These are phyloP conservation scores for Nasonia vitripennis DNA, from an alignment of 1,140 invertebrate species.

Conservation along the genomic window DNA sequence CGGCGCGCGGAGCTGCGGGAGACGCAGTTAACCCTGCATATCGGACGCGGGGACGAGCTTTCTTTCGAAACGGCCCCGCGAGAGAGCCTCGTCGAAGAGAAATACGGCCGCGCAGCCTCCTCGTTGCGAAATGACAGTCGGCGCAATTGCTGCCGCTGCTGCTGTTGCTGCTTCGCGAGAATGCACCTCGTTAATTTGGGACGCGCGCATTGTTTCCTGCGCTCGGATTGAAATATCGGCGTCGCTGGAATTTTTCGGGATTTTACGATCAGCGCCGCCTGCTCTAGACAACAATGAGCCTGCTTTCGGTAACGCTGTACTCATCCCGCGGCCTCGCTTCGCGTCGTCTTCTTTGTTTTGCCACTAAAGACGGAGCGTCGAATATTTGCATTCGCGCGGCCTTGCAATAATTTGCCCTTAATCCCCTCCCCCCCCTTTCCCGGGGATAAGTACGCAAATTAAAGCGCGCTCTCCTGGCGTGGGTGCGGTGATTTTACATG, in stretches of 20 bases:
- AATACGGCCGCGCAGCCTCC: conserved; percentile 1
- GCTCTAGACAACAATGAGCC: background rate
- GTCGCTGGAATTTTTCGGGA: background rate
- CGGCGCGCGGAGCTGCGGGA: conserved; percentile 37
- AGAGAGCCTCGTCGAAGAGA: conserved; percentile 24
- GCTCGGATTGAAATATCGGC: conserved; percentile 35
- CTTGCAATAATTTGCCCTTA: background rate
- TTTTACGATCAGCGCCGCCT: background rate
- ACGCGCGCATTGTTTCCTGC: background rate
- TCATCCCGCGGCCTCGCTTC: background rate
- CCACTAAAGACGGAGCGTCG: background rate
- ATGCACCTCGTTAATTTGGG: conserved; percentile 8
- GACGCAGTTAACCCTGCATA: conserved; percentile 47
- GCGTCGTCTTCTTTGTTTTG: background rate
- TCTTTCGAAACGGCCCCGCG: conserved; percentile 10
- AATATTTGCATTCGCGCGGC: conserved; percentile 28
- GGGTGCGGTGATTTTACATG: background rate
- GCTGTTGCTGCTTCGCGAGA: background rate
- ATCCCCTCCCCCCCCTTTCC: conserved; percentile 11
- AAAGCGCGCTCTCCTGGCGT: background rate
- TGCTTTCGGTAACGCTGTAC: conserved; percentile 4
- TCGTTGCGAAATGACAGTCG: conserved; percentile 36
- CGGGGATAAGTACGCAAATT: conserved; percentile 36
- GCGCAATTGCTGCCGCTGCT: background rate
- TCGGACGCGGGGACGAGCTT: conserved; percentile 16